Evolutionary conservation across 1,140 invertebrate genomes (phyloP), one percentile per base, ranked within the genome.

Genomic region (Drosophila trapezifrons): DNA sequence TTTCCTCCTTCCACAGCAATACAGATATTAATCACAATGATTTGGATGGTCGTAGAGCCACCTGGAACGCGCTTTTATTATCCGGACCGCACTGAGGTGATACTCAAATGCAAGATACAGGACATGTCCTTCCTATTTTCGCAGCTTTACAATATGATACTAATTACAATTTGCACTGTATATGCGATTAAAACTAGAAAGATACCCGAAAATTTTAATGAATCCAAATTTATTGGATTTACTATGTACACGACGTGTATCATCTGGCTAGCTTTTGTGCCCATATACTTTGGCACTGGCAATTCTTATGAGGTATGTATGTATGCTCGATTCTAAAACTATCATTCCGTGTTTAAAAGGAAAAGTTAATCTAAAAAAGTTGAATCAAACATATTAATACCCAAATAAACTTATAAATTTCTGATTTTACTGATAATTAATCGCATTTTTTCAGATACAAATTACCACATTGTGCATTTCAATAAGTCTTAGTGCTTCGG

Each of bases 161-260:
- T 98, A 0, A 95, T 97, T 25, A 93, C 94, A 5, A 93, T 97
- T 67, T 97, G 97, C 81, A 97, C 96, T 2, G 91, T 97, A 10
- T 97, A 97, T 91, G 97, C 97, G 1, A 93, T 98, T 10, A 97
- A 97, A 92, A 97, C 97, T 0, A 92, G 97, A 15, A 97, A 97
- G 84, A 94, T 98, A 42, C 97, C 97, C 0, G 97, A 97, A 92
- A 98, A 97, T 91, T 97, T 97, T 90, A 98, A 97, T 92, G 96
- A 97, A 89, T 95, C 96, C 0, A 96, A 96, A 91, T 96, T 96
- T 81, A 96, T 96, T 69, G 96, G 96, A 13, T 97, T 96, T 75
- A 96, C 96, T 3, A 97, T 97, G 96, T 98, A 97, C 90, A 96
- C 96, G 1, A 98, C 97, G 0, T 96, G 96, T 73, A 96, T 98